Evolutionary conservation across 2,797 vertebrate species (phyloP).

Genomic region (Etheostoma nigrum): DNA sequence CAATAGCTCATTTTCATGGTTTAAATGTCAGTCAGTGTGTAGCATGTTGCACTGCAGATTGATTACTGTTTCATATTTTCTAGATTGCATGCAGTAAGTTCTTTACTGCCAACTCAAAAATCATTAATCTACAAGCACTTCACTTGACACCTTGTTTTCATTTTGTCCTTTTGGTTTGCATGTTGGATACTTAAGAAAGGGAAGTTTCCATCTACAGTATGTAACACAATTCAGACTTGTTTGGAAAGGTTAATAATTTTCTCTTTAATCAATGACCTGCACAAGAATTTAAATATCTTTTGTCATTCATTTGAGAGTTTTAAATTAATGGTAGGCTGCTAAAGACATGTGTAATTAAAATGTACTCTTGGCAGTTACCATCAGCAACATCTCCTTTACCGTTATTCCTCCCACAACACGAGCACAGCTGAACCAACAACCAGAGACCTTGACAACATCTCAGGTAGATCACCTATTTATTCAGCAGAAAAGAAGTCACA

Average conservation of each 20-base stretch:
- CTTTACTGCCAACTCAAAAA: constrained; percentile 29
- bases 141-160: constrained; percentile 45
- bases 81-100: constrained; percentile 2
- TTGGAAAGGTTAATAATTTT: constrained; percentile 25
- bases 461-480: constrained; percentile 43
- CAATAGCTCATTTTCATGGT: constrained; percentile 33
- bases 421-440: constrained; percentile 65
- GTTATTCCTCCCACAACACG: constrained; percentile 22
- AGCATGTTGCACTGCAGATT: neutral
- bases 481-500: constrained; percentile 17
- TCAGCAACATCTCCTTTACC: constrained; percentile 25
- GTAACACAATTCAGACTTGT: constrained; percentile 38
- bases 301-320: constrained; percentile 29
- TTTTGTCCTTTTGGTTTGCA: constrained; percentile 20
- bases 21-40: constrained; percentile 36
- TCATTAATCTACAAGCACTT: constrained; percentile 27
- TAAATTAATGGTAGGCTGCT: constrained; percentile 29
- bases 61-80: constrained; percentile 49
- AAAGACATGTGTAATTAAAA: constrained; percentile 49
- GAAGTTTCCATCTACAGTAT: neutral
- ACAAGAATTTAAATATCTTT: constrained; percentile 27
- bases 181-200: constrained; percentile 6
- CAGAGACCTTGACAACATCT: constrained; percentile 18
- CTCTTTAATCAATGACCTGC: constrained; percentile 22
- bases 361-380: constrained; percentile 39